A percentile compares a stretch with the other conserved stretches of the same genome.
Conservation (phyloP, 2,797 vertebrate genomes). For the Lateolabrax maculatus region DNA sequence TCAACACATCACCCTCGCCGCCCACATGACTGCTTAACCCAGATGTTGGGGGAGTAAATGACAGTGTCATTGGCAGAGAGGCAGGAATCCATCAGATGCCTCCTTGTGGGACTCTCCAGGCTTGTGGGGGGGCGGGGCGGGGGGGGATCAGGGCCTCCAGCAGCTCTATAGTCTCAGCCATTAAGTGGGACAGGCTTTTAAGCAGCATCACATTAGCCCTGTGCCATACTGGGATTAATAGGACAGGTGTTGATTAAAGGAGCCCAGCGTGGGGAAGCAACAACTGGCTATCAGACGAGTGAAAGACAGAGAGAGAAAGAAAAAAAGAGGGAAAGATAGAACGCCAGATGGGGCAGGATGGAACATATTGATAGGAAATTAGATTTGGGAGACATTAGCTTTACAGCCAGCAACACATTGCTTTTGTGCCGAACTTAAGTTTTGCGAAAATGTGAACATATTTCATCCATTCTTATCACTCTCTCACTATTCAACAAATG, state of each 20-base stretch:
- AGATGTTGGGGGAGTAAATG: constrained; percentile 86
- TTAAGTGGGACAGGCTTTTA: constrained; percentile 84
- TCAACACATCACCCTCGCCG: constrained; percentile 68
- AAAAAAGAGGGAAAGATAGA: constrained; percentile 17
- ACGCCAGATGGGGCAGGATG: constrained; percentile 80
- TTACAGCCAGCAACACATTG: constrained; percentile 62
- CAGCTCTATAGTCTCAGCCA: constrained; percentile 77
- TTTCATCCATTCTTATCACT: constrained; percentile 33
- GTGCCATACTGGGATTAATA: constrained; percentile 84
- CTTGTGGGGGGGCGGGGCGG: constrained; percentile 34
- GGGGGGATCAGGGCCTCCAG: constrained; percentile 67
- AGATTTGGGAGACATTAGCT: constrained; percentile 75
- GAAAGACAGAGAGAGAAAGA: constrained; percentile 54
- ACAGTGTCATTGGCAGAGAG: constrained; percentile 79
- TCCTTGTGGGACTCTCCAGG: constrained; percentile 76
- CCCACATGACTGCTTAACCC: constrained; percentile 82
- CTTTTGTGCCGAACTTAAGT: constrained; percentile 23
- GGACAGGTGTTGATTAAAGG: constrained; percentile 91
- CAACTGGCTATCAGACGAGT: constrained; percentile 79
- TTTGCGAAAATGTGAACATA: constrained; percentile 46
- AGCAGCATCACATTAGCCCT: constrained; percentile 85
- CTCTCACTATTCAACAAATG: constrained; percentile 3
- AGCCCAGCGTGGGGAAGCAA: constrained; percentile 80
- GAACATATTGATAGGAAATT: constrained; percentile 85
- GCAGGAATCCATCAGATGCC: constrained; percentile 82